Evolutionary conservation across 1,140 invertebrate species (phyloP).

Genomic region (Trichonephila clavata): DNA sequence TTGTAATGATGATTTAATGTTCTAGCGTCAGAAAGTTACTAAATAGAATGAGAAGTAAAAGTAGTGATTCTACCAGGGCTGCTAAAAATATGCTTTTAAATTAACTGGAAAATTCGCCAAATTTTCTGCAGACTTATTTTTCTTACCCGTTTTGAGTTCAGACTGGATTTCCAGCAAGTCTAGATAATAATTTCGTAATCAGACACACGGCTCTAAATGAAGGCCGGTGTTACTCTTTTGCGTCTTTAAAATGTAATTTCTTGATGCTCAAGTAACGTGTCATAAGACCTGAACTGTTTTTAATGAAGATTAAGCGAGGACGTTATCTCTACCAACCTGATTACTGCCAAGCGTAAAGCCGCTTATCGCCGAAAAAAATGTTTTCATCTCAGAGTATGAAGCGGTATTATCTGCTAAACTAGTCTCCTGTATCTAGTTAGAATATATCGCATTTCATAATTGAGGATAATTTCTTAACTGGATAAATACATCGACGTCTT

Average conservation of each 20-base stretch:
- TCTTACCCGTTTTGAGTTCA: too few species aligned
- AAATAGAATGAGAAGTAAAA: too few species aligned
- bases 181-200: not conserved
- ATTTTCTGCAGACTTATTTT: too few species aligned
- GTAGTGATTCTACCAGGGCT: too few species aligned
- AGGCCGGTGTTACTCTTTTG: not conserved
- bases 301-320: slow-evolving; percentile 25
- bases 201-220: slow-evolving; percentile 8
- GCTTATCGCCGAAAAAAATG: too few species aligned
- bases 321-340: slow-evolving; percentile 26
- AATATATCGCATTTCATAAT: not conserved
- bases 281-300: slow-evolving; percentile 37
- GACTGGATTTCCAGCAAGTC: not conserved
- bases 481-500: too few species aligned
- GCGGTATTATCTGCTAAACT: not conserved
- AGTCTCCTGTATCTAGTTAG: not conserved
- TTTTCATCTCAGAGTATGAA: too few species aligned
- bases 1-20: too few species aligned
- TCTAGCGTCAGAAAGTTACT: too few species aligned
- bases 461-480: too few species aligned
- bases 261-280: not conserved
- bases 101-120: too few species aligned
- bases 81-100: too few species aligned
- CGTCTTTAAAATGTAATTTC: slow-evolving; percentile 41
- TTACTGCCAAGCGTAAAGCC: not conserved